Conservation (phyloP, 2,797 vertebrate species). For the Bradypodion ventrale region DNA sequence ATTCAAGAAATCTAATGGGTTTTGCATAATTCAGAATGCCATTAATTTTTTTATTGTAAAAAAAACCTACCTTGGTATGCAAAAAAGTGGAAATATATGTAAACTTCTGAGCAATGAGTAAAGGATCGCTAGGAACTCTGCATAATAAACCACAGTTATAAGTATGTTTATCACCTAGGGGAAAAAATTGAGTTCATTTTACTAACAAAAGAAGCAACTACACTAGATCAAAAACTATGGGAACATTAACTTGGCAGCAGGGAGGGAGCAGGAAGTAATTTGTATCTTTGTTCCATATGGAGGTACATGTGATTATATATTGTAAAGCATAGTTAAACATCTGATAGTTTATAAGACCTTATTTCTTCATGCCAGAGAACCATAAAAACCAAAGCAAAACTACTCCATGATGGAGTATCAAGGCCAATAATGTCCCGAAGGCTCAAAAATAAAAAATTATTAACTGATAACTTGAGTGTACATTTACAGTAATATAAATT, state of each 20-base stretch:
- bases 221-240: background rate
- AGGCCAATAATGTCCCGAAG: slow-evolving; percentile 7
- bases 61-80: background rate
- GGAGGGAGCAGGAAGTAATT: slow-evolving; percentile 40
- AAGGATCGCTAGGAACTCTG: background rate
- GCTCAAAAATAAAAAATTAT: slow-evolving; percentile 19
- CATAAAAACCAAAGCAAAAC: slow-evolving; percentile 4
- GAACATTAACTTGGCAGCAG: slow-evolving; percentile 25
- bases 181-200: background rate
- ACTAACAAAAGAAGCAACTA: slow-evolving; percentile 25
- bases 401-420: slow-evolving; percentile 12
- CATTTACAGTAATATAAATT: background rate
- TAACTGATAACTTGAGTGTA: background rate
- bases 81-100: slow-evolving; percentile 23
- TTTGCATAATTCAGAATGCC: background rate
- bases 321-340: slow-evolving; percentile 6
- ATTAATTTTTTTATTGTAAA: background rate
- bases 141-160: background rate
- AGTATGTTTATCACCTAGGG: background rate
- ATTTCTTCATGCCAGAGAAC: slow-evolving; percentile 39
- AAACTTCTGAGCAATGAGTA: slow-evolving; percentile 26
- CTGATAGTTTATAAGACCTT: background rate
- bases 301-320: slow-evolving; percentile 24
- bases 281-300: background rate
- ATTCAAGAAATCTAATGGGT: background rate